Conservation (phyloP, 2,113 vertebrate species). For the Mesoclemmys tuberculata region DNA sequence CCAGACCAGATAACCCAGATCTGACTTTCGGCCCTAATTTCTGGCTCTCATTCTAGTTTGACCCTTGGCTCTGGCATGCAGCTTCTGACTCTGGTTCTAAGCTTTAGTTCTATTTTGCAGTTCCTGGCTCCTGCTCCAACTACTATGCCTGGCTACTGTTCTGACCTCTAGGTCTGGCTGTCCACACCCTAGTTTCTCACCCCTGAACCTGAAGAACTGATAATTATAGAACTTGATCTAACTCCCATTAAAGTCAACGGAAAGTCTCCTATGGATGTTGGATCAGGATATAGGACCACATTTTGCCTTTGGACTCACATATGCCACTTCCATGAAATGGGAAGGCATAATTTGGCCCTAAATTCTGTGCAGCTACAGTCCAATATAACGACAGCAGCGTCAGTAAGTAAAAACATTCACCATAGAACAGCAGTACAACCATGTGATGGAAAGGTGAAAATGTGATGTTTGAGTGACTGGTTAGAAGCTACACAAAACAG, state of each 20-base stretch:
- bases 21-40: background rate
- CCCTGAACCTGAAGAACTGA: background rate
- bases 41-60: background rate
- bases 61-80: background rate
- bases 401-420: background rate
- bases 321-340: background rate
- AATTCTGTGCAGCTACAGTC: background rate
- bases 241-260: background rate
- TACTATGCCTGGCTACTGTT: background rate
- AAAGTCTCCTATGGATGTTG: background rate
- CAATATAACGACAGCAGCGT: background rate
- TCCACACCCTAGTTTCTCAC: background rate
- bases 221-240: background rate
- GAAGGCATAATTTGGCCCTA: background rate
- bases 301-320: background rate
- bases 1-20: background rate
- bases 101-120: background rate
- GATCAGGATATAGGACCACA: background rate
- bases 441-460: background rate
- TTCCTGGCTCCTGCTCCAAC: background rate
- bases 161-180: background rate
- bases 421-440: background rate
- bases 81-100: background rate
- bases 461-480: background rate
- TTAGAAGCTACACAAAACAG: background rate